A percentile compares a stretch with the other conserved stretches of the same genome.
Evolutionary conservation across 2,888 invertebrate genomes (phyloP).

Genomic region (Morpho helenor): DNA sequence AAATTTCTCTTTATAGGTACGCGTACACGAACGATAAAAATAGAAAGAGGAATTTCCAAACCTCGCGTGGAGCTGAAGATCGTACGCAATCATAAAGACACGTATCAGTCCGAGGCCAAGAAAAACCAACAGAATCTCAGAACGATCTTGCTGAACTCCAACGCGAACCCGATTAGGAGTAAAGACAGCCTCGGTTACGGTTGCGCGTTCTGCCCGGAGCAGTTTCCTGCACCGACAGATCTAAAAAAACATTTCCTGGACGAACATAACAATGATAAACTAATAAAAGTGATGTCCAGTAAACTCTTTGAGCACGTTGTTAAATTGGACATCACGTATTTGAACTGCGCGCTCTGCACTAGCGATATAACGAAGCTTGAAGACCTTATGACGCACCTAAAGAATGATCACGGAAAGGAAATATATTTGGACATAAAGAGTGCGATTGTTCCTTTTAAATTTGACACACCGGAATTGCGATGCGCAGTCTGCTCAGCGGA

Average conservation of each 20-base stretch:
- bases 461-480: constrained; percentile 42
- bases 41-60: constrained; percentile 30
- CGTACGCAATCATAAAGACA: constrained; percentile 25
- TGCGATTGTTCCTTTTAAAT: constrained; percentile 55
- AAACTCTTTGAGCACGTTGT: constrained; percentile 41
- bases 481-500: constrained; percentile 45
- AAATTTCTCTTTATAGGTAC: constrained; percentile 48
- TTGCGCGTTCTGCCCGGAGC: constrained; percentile 43
- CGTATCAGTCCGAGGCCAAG: constrained; percentile 26
- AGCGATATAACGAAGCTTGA: constrained; percentile 37
- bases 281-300: constrained; percentile 36
- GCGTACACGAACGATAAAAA: constrained; percentile 36
- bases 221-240: constrained; percentile 37
- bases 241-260: constrained; percentile 47
- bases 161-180: constrained; percentile 48
- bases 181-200: constrained; percentile 45
- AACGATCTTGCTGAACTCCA: constrained; percentile 44
- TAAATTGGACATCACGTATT: constrained; percentile 48
- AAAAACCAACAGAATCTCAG: constrained; percentile 43
- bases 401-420: constrained; percentile 33
- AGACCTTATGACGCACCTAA: constrained; percentile 40
- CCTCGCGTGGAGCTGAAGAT: constrained; percentile 39
- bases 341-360: constrained; percentile 46
- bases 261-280: constrained; percentile 42
- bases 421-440: constrained; percentile 43